Percentiles rank a stretch among this genome's conserved stretches.
Evolutionary conservation across 2,113 vertebrate species (phyloP).

Genomic region (Rhineura floridana): DNA sequence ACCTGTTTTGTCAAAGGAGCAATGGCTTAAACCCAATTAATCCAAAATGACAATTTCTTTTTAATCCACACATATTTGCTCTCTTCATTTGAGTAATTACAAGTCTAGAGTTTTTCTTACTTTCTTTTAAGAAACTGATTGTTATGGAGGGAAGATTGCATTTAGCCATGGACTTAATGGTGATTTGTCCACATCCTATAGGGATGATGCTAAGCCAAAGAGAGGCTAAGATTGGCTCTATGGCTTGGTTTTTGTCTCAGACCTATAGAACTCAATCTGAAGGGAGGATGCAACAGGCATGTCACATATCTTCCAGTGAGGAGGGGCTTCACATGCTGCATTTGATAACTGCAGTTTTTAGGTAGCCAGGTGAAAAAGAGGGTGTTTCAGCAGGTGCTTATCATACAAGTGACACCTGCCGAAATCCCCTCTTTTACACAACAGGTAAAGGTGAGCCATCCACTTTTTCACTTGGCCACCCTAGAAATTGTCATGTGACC

Average conservation of each 20-base stretch:
- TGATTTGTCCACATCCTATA: not conserved
- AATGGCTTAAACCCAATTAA: not conserved
- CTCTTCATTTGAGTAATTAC: conserved; percentile 36
- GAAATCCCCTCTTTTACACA: too few relatives aligned
- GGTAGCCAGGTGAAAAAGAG: not conserved
- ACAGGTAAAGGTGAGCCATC: too few relatives aligned
- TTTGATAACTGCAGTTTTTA: not conserved
- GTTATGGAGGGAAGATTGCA: not conserved
- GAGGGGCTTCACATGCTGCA: not conserved
- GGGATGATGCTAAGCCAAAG: not conserved
- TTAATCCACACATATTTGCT: conserved; percentile 41
- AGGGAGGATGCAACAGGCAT: not conserved
- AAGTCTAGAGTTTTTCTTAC: conserved; percentile 36
- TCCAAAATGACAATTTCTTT: conserved; percentile 18
- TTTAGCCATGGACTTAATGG: conserved; percentile 19
- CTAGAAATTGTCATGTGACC: too few relatives aligned
- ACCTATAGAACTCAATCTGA: not conserved
- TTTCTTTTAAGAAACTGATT: not conserved
- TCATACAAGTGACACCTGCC: too few relatives aligned
- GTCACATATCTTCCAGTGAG: not conserved
- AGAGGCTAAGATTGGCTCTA: not conserved
- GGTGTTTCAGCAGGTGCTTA: too few relatives aligned
- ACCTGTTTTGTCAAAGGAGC: not conserved
- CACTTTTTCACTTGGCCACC: too few relatives aligned
- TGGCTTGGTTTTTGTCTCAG: not conserved